Percentiles rank a stretch among this genome's conserved stretches.
phyloP scores from a whole-genome alignment of 2,888 invertebrate genomes.

The Monoplex corrugatus region DNA sequence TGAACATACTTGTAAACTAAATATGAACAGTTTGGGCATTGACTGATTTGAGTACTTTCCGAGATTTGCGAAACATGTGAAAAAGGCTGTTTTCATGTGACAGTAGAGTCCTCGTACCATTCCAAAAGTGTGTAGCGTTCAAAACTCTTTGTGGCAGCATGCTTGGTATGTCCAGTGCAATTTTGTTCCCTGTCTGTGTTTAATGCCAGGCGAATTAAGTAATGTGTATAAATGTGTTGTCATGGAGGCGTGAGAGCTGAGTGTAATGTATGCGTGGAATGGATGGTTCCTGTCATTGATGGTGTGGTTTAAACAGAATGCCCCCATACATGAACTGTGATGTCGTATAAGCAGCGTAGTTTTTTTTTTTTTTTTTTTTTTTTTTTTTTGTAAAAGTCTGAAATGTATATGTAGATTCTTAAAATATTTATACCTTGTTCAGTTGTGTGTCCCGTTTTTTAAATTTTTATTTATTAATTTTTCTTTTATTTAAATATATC shows the following conservation, averaged over 20 bases:
- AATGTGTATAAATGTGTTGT: not conserved
- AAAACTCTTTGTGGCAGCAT: slow-evolving; percentile 35
- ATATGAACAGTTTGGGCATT: too few species aligned
- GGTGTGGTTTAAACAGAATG: not conserved
- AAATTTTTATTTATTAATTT: not conserved
- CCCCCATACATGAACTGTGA: not conserved
- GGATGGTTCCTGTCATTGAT: too few species aligned
- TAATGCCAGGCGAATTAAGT: not conserved
- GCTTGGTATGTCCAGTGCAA: slow-evolving; percentile 29
- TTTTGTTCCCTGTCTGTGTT: not conserved
- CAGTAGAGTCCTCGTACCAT: slow-evolving; percentile 10
- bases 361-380: not conserved
- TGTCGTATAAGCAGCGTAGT: slow-evolving; percentile 11
- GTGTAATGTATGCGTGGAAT: not conserved
- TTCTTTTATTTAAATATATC: too few species aligned
- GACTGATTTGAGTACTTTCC: too few species aligned
- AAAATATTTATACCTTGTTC: not conserved
- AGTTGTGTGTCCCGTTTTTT: not conserved
- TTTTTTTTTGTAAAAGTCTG: not conserved
- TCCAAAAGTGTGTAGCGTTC: not conserved
- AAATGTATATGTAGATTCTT: not conserved
- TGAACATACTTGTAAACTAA: too few species aligned
- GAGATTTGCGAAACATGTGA: not conserved
- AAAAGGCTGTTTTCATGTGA: not conserved
- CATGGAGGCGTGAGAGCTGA: too few species aligned